Evolutionary conservation across 2,888 invertebrate species (phyloP), one percentile per base, ranked within the genome.

Genomic region (Bellardia bayeri): DNA sequence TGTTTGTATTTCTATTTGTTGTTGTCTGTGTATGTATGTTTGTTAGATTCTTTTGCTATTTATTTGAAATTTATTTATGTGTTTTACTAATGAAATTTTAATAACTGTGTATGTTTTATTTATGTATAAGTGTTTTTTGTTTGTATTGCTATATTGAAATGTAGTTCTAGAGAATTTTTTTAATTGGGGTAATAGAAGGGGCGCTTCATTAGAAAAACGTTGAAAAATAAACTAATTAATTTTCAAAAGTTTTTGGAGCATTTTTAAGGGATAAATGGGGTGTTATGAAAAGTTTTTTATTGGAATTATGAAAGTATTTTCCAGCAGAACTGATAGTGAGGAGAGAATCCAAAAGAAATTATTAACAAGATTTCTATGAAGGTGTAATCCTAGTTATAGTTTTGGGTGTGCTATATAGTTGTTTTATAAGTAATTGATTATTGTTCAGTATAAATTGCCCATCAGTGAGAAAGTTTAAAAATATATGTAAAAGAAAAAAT

Each of bases 31-130:
- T 33, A 7, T 75, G 14, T n/a, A 13, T 76, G n/a, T 30, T 14
- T 61, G 23, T 68, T 37, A 54, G 6, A 49, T 14, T 72, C 45
- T 63, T 30, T 69, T 61, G 58, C 45, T 54, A 72, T 71, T 72
- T 63, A 56, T 2, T 14, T 7, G 54, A 54, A 71, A 66, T 75
- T 54, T 69, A 75, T 75, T 74, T 79, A 72, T 81, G 66, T 40
- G 54, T 84, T 86, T 82, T 40, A 37, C 74, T 87, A 82, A 85
- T 85, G 78, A 82, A 87, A 85, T 82, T 74, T 78, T 85, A 78
- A 85, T 78, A 87, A 78, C 78, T 74, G 42, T 23, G 54, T 72
- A 13, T 68, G 23, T 23, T 23, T 23, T 23, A 23, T 71, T 63
- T 45, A 37, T 79, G 14, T 79, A 8, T 40, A 23, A 56, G n/a